phyloP scores from a whole-genome alignment of 2,113 vertebrate species.

The Scopus umbretta region DNA sequence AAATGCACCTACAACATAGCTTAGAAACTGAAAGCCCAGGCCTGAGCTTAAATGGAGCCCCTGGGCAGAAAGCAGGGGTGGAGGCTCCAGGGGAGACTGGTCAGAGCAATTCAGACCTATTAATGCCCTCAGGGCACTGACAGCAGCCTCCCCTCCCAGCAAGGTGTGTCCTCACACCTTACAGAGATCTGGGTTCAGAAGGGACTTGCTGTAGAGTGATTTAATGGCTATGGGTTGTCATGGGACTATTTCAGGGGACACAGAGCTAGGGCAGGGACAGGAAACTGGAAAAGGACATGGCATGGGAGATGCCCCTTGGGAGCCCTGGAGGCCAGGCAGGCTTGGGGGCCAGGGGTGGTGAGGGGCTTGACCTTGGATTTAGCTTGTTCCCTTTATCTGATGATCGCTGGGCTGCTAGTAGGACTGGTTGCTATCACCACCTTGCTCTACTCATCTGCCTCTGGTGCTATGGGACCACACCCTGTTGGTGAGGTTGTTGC shows the following conservation, averaged over 20 bases:
- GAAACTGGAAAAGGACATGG: not conserved
- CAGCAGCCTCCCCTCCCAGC: not conserved
- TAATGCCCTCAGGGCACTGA: not conserved
- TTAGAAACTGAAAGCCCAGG: not conserved
- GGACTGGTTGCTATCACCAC: not conserved
- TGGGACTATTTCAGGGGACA: not conserved
- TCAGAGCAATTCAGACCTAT: not conserved
- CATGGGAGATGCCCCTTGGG: not conserved
- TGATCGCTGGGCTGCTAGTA: not conserved
- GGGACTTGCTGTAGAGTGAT: not conserved
- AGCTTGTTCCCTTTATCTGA: not conserved
- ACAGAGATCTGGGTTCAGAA: not conserved
- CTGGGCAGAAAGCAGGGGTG: not conserved
- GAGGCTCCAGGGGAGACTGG: not conserved
- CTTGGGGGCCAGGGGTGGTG: not conserved
- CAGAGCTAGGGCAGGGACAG: not conserved
- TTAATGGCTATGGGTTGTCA: not conserved
- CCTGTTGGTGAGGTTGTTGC: not conserved
- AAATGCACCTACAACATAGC: not conserved
- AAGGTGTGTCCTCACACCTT: not conserved
- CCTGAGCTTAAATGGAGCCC: not conserved
- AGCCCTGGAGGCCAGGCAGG: not conserved
- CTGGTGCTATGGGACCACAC: not conserved
- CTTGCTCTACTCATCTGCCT: not conserved
- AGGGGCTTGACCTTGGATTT: not conserved